A percentile compares a stretch with the other conserved stretches of the same genome.
These are phyloP conservation scores for Pandemis heparana DNA, from an alignment of 2,888 invertebrate genomes.

Conservation along the genomic window DNA sequence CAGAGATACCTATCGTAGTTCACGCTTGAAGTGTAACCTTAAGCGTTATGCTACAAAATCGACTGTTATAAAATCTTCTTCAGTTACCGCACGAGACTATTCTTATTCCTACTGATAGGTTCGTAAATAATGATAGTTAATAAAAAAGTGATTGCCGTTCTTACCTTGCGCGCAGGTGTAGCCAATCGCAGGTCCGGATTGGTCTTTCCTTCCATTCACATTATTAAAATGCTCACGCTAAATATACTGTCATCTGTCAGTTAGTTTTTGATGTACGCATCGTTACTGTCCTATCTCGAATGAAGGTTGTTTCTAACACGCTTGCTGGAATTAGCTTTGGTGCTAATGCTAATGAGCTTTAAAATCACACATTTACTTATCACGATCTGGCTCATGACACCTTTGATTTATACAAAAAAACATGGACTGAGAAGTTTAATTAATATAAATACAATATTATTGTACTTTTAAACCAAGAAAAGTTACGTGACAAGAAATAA, in stretches of 20 bases:
- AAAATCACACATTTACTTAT: conserved; percentile 29
- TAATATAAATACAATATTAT: too few relatives aligned
- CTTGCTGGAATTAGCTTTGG: conserved; percentile 37
- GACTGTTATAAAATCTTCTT: conserved; percentile 16
- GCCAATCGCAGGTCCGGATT: conserved; percentile 56
- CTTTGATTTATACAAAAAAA: background rate
- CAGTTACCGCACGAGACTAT: conserved; percentile 19
- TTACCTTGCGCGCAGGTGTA: conserved; percentile 61
- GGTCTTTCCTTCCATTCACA: conserved; percentile 51
- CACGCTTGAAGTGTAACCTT: conserved; percentile 30
- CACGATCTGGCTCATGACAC: conserved; percentile 13
- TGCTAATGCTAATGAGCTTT: conserved; percentile 32
- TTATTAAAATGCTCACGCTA: conserved; percentile 45
- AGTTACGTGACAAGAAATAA: background rate
- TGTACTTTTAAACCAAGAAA: background rate
- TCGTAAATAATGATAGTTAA: conserved; percentile 54
- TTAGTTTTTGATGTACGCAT: conserved; percentile 60
- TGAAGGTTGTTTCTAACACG: conserved; percentile 63
- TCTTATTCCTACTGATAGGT: conserved; percentile 18
- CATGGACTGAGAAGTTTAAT: background rate
- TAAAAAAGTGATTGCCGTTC: conserved; percentile 49
- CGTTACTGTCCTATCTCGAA: conserved; percentile 55
- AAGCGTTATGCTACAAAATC: conserved; percentile 6
- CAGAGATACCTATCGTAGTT: conserved; percentile 25
- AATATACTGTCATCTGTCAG: conserved; percentile 52